Percentiles rank a stretch among this genome's conserved stretches.
Conservation (phyloP, 2,113 vertebrate genomes). For the Pavo muticus region DNA sequence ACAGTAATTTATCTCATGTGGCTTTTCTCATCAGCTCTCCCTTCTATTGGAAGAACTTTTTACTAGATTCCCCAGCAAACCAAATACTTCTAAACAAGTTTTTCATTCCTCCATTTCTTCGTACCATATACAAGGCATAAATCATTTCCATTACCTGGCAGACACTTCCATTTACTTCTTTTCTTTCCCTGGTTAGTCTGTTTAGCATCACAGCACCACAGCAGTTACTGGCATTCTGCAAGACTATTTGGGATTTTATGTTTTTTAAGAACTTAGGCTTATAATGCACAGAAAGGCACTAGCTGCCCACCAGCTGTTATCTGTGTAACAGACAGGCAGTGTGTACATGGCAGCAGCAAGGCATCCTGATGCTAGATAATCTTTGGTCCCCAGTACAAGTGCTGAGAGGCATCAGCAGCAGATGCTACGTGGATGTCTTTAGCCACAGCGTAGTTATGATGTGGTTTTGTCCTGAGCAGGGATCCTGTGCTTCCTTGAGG, state of each 20-base stretch:
- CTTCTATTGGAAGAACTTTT: background rate
- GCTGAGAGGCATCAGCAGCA: background rate
- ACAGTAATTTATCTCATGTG: background rate
- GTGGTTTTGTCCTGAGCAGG: background rate
- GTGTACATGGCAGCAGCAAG: background rate
- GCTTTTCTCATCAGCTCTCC: background rate
- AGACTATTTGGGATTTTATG: background rate
- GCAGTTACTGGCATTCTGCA: background rate
- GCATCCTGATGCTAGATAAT: background rate
- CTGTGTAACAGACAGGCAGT: background rate
- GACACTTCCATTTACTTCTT: background rate
- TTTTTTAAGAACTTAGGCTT: background rate
- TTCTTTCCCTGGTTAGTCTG: background rate
- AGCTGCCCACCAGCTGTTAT: background rate
- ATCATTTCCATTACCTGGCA: background rate
- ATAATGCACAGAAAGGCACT: background rate
- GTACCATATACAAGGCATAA: background rate
- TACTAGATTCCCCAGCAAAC: background rate
- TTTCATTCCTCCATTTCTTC: background rate
- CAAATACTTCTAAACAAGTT: background rate
- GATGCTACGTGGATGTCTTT: background rate
- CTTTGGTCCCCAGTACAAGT: background rate
- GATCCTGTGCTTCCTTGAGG: background rate
- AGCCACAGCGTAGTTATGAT: background rate
- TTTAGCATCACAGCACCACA: background rate